Evolutionary conservation across 2,113 vertebrate species (phyloP), one percentile per base, ranked within the genome.

Genomic region (Myotis brandtii): DNA sequence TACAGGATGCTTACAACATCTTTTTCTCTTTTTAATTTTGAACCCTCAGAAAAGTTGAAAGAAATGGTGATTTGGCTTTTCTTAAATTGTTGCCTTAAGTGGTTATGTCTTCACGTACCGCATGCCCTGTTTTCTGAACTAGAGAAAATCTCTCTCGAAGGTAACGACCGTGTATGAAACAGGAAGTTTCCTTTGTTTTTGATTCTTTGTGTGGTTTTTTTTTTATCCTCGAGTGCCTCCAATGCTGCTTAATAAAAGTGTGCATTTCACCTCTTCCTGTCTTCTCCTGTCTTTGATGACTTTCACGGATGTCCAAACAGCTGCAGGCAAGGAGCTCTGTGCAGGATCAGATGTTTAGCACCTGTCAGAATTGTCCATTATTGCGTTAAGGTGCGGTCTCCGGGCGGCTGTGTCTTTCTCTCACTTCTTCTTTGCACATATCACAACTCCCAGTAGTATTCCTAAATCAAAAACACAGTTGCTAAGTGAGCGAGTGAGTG

Each of bases 21-120:
- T 70, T 69, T 32, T n/a, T n/a, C 7, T 40, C 0, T 20, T 66
- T 20, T 18, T 1, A 81, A 14, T 54, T 90, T 69, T 48, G 3
- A 85, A 48, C 12, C 66, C 21, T 87, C 46, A n/a, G 37, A 87
- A 90, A 79, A 93, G 32, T 46, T 75, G 48, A 90, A 92, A 95
- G 81, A 73, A 85, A 84, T 62, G 6, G 32, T 10, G 27, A 32
- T 76, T 82, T 62, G 76, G 66, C 23, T 72, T 69, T 89, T 85
- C 70, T 23, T 40, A 66, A 66, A 59, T 54, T 88, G 84, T 75
- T 62, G 16, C 85, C 48, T 59, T 64, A 20, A 17, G 30, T 37
- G 43, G 66, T 4, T 72, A 30, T n/a, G n/a, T 91, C 73, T 89
- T 85, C 17, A 0, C 21, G 75, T 16, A 77, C 27, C 23, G 17